phyloP scores from a whole-genome alignment of 2,113 vertebrate species.

The Hymenochirus boettgeri region DNA sequence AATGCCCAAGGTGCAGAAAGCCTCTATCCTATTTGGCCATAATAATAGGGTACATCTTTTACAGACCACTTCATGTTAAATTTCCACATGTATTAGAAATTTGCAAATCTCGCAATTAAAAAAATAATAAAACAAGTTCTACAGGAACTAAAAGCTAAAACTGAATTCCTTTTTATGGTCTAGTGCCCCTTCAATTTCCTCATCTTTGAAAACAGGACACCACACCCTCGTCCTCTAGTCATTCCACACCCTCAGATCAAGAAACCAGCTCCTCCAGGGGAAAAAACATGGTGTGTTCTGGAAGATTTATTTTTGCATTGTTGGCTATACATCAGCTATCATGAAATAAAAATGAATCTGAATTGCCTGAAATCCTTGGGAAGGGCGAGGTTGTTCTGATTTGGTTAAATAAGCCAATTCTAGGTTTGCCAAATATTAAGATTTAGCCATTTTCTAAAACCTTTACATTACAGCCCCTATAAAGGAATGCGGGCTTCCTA shows the following conservation, averaged over 20 bases:
- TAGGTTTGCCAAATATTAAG: slow-evolving; percentile 5
- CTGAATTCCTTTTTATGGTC: too few species aligned
- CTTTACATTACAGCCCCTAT: slow-evolving; percentile 30
- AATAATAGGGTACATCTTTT: too few species aligned
- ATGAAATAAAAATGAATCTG: not conserved
- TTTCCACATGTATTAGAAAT: too few species aligned
- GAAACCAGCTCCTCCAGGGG: not conserved
- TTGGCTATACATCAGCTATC: not conserved
- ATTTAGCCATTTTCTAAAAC: slow-evolving; percentile 32
- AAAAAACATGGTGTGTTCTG: not conserved
- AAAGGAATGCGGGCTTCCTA: slow-evolving; percentile 25
- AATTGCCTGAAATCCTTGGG: not conserved
- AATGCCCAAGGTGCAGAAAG: too few species aligned
- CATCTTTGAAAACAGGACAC: not conserved
- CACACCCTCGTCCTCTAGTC: not conserved
- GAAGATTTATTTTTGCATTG: too few species aligned
- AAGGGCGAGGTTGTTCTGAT: not conserved
- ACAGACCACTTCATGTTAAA: too few species aligned
- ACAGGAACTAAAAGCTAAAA: too few species aligned
- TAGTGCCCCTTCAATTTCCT: not conserved
- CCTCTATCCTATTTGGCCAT: too few species aligned
- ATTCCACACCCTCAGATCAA: not conserved
- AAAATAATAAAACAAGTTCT: too few species aligned
- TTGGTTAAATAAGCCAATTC: slow-evolving; percentile 4
- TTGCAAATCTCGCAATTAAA: too few species aligned